Percentiles rank a stretch among this genome's conserved stretches.
Evolutionary conservation across 1,140 invertebrate genomes (phyloP).

Genomic region (Medauroidea extradentata): DNA sequence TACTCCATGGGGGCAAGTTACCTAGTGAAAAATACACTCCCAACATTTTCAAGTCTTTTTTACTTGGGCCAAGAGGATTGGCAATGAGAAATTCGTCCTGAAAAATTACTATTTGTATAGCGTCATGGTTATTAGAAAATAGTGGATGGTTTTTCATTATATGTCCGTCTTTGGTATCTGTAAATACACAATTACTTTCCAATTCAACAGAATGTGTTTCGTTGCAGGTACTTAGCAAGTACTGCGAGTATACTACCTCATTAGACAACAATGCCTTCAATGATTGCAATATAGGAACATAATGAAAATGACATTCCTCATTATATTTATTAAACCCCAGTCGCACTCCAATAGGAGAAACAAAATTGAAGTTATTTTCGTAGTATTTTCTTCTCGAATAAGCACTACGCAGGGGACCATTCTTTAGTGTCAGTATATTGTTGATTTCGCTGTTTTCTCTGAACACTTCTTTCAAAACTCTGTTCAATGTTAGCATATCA

Average conservation of each 20-base stretch:
- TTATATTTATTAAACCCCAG: background rate
- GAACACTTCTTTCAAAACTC: background rate
- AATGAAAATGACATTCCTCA: background rate
- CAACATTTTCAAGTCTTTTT: background rate
- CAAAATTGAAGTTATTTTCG: background rate
- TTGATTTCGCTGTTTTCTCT: background rate
- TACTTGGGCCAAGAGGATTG: constrained; percentile 3
- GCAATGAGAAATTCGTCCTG: constrained; percentile 4
- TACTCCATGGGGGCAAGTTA: constrained; percentile 6
- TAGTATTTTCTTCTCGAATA: background rate
- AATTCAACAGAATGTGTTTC: background rate
- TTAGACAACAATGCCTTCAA: background rate
- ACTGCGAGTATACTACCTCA: background rate
- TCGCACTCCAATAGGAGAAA: background rate
- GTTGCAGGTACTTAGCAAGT: background rate
- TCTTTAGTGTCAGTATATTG: background rate
- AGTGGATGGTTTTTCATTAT: background rate
- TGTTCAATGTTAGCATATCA: background rate
- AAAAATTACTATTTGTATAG: background rate
- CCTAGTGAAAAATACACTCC: constrained; percentile 5
- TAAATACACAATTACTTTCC: background rate
- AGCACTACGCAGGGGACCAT: background rate
- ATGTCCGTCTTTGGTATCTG: background rate
- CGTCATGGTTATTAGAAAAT: background rate
- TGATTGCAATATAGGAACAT: background rate